Percentiles rank a stretch among this genome's conserved stretches.
These are phyloP conservation scores for Portunus trituberculatus DNA, from an alignment of 1,140 invertebrate species.

Conservation along the genomic window DNA sequence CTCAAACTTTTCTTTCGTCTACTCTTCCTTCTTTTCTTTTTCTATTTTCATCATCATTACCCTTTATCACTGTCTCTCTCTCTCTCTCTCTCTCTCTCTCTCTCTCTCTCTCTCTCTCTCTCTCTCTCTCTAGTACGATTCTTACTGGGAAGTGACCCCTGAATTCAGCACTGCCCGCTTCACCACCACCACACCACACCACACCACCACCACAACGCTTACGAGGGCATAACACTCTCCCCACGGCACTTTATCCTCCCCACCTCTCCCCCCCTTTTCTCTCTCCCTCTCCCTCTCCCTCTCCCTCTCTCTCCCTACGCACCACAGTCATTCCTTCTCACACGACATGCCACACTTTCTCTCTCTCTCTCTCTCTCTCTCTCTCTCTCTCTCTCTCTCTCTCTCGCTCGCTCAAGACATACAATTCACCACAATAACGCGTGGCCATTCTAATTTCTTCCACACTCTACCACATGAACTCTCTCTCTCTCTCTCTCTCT, in stretches of 20 bases:
- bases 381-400: not conserved
- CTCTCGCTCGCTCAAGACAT: not conserved
- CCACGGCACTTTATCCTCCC: too few species aligned
- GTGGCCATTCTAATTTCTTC: too few species aligned
- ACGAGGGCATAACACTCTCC: not conserved
- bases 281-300: too few species aligned
- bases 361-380: too few species aligned
- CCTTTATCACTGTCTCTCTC: not conserved
- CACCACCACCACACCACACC: not conserved
- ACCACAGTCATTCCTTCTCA: not conserved
- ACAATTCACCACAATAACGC: not conserved
- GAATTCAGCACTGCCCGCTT: not conserved
- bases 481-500: too few species aligned
- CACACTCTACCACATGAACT: too few species aligned
- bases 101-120: slow-evolving; percentile 1
- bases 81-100: slow-evolving; percentile 5
- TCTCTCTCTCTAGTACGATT: too few species aligned
- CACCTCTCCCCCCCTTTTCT: too few species aligned
- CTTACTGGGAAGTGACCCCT: not conserved
- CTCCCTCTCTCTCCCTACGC: not conserved
- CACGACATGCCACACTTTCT: not conserved
- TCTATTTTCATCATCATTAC: too few species aligned
- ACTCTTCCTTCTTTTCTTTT: too few species aligned
- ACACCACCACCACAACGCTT: not conserved
- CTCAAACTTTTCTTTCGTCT: too few species aligned